Conservation (phyloP, 2,797 vertebrate species). For the Ficedula albicollis region DNA sequence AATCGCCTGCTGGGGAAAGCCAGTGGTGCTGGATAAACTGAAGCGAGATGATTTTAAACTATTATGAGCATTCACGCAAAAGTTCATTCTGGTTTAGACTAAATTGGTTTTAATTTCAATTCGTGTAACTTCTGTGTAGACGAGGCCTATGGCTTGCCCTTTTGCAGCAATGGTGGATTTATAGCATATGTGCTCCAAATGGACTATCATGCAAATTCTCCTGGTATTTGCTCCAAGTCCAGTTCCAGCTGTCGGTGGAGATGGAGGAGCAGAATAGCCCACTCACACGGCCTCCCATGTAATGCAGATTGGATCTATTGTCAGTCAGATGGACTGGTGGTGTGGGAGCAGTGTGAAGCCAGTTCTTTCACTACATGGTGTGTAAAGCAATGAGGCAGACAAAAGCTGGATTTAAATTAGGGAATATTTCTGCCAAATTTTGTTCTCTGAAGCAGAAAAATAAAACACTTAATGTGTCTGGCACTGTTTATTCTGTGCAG, state of each 20-base stretch:
- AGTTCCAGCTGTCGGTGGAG: constrained; percentile 49
- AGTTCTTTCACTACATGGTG: constrained; percentile 62
- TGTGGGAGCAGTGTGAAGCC: constrained; percentile 63
- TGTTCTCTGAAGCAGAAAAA: constrained; percentile 53
- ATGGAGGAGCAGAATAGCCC: constrained; percentile 32
- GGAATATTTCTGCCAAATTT: constrained; percentile 68
- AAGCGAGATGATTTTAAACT: not conserved
- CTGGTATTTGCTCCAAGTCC: constrained; percentile 38
- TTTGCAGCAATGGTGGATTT: constrained; percentile 22
- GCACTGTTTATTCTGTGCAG: constrained; percentile 53
- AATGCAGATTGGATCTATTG: constrained; percentile 63
- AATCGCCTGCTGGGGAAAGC: not conserved
- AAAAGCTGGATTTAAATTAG: constrained; percentile 64
- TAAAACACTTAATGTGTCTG: constrained; percentile 59
- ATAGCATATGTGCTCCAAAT: constrained; percentile 40
- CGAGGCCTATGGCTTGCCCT: not conserved
- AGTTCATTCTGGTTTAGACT: constrained; percentile 25
- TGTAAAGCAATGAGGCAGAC: constrained; percentile 66
- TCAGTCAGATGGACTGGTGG: constrained; percentile 66
- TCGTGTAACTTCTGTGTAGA: constrained; percentile 22
- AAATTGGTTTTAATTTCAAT: constrained; percentile 54
- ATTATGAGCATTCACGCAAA: not conserved
- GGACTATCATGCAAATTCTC: constrained; percentile 46
- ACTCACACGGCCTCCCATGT: constrained; percentile 37
- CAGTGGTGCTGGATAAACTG: not conserved